Evolutionary conservation across 1,140 invertebrate genomes (phyloP).

Genomic region (Mercenaria mercenaria): DNA sequence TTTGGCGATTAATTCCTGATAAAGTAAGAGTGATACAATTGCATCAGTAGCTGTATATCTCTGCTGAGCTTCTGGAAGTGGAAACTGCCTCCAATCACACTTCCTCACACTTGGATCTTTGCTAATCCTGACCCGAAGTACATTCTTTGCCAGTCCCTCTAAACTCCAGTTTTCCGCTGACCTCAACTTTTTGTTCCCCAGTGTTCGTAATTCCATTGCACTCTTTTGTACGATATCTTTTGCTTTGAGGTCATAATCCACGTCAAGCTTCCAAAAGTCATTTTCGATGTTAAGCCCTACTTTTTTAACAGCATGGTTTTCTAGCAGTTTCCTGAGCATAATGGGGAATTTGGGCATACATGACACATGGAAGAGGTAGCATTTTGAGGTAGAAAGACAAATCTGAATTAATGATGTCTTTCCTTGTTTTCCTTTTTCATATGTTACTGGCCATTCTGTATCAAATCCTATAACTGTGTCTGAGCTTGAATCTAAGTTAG

Average conservation of each 20-base stretch:
- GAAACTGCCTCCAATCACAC: conserved; percentile 73
- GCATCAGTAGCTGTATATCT: conserved; percentile 76
- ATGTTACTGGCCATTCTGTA: conserved; percentile 75
- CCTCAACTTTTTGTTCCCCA: conserved; percentile 69
- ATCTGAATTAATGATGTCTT: conserved; percentile 73
- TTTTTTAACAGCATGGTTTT: conserved; percentile 65
- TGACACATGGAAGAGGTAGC: conserved; percentile 74
- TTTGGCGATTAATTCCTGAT: conserved; percentile 47
- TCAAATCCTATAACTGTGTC: conserved; percentile 69
- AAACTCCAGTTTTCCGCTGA: conserved; percentile 74
- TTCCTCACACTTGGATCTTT: conserved; percentile 69
- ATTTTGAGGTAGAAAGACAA: conserved; percentile 56
- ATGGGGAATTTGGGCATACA: conserved; percentile 69
- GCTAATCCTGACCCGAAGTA: conserved; percentile 65
- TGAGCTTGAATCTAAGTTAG: conserved; percentile 20
- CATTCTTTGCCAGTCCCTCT: conserved; percentile 70
- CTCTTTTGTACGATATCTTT: conserved; percentile 67
- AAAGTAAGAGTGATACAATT: conserved; percentile 67
- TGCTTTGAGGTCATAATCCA: conserved; percentile 70
- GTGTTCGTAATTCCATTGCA: conserved; percentile 64
- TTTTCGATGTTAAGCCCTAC: conserved; percentile 71
- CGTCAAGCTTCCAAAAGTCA: conserved; percentile 75
- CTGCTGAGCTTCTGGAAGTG: conserved; percentile 68
- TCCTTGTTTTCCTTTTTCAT: conserved; percentile 68
- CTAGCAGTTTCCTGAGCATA: conserved; percentile 65